Percentiles rank a stretch among this genome's conserved stretches.
Conservation (phyloP, 2,113 vertebrate species). For the Catharus minimus region DNA sequence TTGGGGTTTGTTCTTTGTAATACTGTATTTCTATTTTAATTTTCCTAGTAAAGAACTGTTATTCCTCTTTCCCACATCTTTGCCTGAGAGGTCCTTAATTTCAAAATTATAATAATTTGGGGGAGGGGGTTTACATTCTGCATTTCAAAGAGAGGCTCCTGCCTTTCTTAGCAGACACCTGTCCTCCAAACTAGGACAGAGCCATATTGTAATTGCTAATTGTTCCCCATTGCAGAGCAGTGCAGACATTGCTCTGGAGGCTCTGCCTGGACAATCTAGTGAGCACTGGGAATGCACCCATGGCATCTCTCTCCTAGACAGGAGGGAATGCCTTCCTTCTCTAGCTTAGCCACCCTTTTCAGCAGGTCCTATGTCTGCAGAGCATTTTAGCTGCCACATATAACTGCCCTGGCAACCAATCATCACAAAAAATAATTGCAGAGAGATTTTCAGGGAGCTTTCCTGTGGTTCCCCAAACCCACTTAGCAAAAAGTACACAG, state of each 20-base stretch:
- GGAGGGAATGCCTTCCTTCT: not conserved
- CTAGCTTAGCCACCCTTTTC: not conserved
- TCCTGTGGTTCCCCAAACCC: not conserved
- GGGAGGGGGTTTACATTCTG: no score
- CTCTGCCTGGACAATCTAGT: not conserved
- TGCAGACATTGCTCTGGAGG: not conserved
- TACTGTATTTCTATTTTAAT: no score
- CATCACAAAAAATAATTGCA: not conserved
- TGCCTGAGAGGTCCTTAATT: no score
- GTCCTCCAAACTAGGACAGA: not conserved
- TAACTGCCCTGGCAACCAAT: not conserved
- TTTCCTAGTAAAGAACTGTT: no score
- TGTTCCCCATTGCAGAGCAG: not conserved
- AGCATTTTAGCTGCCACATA: not conserved
- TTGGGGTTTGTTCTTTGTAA: no score
- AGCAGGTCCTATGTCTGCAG: not conserved
- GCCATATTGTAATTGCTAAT: not conserved
- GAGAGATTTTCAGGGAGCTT: not conserved
- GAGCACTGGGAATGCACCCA: not conserved
- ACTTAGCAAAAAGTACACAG: not conserved
- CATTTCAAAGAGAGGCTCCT: no score
- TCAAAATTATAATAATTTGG: no score
- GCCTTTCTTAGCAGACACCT: no score
- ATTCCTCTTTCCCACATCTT: no score
- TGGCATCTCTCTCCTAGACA: not conserved